A percentile compares a stretch with the other conserved stretches of the same genome.
Conservation (phyloP, 2,888 invertebrate species). For the Pachymerium ferrugineum region DNA sequence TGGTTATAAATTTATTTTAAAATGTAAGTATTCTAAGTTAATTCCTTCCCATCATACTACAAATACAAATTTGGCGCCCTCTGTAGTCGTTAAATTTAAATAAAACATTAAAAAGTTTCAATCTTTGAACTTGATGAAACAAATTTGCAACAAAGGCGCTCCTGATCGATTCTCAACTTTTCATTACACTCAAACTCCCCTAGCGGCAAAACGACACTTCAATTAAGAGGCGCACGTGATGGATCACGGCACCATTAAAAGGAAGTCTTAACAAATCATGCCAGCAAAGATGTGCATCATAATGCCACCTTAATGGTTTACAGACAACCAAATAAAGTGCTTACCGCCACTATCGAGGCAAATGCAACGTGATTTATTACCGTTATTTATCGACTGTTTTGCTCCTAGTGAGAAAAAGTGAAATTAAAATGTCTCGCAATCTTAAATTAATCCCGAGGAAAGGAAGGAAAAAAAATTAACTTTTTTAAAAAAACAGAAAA, state of each 20-base stretch:
- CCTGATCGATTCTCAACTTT: neutral
- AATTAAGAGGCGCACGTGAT: neutral
- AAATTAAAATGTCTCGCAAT: neutral
- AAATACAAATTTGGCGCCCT: too few relatives aligned
- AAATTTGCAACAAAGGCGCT: too few relatives aligned
- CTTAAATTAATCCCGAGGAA: neutral
- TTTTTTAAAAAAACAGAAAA: too few relatives aligned
- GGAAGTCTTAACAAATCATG: neutral
- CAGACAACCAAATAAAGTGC: constrained; percentile 8
- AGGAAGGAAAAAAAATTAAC: neutral
- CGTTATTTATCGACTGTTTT: neutral
- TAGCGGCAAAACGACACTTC: neutral
- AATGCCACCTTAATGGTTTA: neutral
- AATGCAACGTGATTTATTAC: neutral
- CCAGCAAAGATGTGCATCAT: constrained; percentile 8
- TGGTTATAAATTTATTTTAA: too few relatives aligned
- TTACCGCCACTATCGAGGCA: neutral
- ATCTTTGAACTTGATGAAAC: too few relatives aligned
- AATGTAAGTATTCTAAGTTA: too few relatives aligned
- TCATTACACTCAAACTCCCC: neutral
- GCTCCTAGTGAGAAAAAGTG: neutral
- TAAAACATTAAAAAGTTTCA: too few relatives aligned
- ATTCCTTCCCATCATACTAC: too few relatives aligned
- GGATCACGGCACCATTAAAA: neutral
- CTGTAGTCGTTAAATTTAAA: too few relatives aligned